Conservation (phyloP, 2,797 vertebrate genomes). For the Heliangelus exortis region DNA sequence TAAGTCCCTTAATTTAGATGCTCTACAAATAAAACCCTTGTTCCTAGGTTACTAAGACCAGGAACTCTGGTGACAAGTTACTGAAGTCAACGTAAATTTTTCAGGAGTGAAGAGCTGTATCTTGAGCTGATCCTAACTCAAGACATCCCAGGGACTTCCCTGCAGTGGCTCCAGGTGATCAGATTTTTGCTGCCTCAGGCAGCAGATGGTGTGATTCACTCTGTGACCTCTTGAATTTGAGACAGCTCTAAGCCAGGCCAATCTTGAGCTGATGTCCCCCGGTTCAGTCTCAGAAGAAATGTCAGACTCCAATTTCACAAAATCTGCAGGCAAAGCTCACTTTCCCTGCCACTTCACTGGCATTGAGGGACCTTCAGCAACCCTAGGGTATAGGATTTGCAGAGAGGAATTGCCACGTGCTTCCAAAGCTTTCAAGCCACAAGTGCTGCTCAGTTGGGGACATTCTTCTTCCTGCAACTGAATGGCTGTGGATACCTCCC, state of each 20-base stretch:
- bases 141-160: background rate
- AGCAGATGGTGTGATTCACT: background rate
- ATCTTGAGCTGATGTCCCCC: background rate
- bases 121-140: background rate
- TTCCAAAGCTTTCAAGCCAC: background rate
- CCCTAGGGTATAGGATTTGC: background rate
- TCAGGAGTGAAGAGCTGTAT: background rate
- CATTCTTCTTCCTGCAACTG: background rate
- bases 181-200: background rate
- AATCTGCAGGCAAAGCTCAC: background rate
- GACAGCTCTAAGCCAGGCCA: background rate
- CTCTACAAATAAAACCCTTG: background rate
- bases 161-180: background rate
- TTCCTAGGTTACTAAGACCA: background rate
- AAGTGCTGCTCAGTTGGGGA: background rate
- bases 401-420: rapidly evolving
- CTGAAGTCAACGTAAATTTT: slow-evolving; percentile 4
- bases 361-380: background rate
- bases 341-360: background rate
- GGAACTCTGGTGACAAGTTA: slow-evolving; percentile 15
- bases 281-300: background rate
- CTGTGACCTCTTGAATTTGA: background rate
- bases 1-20: background rate
- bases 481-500: background rate
- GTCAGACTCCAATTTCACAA: background rate